These are phyloP conservation scores for Hylyphantes graminicola DNA, from an alignment of 1,140 invertebrate species.

Conservation along the genomic window DNA sequence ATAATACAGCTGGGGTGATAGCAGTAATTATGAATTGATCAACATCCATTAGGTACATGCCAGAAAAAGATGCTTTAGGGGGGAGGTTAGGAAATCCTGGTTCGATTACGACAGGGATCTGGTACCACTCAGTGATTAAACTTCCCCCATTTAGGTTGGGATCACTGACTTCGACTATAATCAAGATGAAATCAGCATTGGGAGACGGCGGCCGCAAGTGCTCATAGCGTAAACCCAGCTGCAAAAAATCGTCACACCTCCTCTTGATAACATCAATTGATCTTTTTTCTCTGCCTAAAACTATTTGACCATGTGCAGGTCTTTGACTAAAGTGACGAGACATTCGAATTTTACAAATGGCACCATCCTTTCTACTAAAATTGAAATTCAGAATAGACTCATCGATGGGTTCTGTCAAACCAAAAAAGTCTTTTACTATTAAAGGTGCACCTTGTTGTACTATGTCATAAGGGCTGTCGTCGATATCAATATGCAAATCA, in stretches of 20 bases:
- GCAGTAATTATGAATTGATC: slow-evolving; percentile 59
- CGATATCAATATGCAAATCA: slow-evolving; percentile 33
- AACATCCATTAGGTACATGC: slow-evolving; percentile 59
- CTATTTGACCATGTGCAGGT: slow-evolving; percentile 52
- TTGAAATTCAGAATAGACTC: slow-evolving; percentile 45
- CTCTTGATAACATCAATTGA: slow-evolving; percentile 57
- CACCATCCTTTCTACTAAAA: slow-evolving; percentile 47
- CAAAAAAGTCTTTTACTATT: slow-evolving; percentile 55
- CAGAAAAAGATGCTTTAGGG: slow-evolving; percentile 60
- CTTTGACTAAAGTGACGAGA: slow-evolving; percentile 35
- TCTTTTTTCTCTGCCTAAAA: slow-evolving; percentile 42
- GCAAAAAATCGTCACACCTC: slow-evolving; percentile 55
- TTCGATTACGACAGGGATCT: slow-evolving; percentile 51
- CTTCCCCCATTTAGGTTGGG: slow-evolving; percentile 49
- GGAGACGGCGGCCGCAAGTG: slow-evolving; percentile 59
- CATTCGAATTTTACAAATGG: slow-evolving; percentile 54
- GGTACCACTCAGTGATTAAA: slow-evolving; percentile 50
- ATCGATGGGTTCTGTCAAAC: slow-evolving; percentile 36
- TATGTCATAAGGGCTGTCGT: slow-evolving; percentile 43
- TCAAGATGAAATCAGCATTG: slow-evolving; percentile 54
- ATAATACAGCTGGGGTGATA: slow-evolving; percentile 54
- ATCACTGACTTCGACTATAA: slow-evolving; percentile 57
- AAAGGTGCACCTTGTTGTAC: slow-evolving; percentile 30
- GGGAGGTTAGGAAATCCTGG: slow-evolving; percentile 60
- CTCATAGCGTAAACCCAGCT: slow-evolving; percentile 55